These are phyloP conservation scores for Sebastes wilsoni DNA, from an alignment of 2,797 vertebrate genomes.

Conservation along the genomic window DNA sequence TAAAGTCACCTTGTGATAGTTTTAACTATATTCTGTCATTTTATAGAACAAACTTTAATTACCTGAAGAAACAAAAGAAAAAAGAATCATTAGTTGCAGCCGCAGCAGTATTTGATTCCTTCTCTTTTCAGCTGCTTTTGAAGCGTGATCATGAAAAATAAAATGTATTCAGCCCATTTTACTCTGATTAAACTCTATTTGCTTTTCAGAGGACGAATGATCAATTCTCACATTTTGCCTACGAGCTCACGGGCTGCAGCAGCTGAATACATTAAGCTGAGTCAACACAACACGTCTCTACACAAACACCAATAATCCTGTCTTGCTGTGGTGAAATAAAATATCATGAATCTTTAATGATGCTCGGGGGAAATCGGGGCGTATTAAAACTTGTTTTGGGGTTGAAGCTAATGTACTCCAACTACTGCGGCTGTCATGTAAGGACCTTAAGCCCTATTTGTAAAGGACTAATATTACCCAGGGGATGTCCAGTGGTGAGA, in stretches of 20 bases:
- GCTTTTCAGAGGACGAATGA: neutral
- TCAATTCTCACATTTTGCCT: conserved; percentile 8
- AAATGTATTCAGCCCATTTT: neutral
- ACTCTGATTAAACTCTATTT: neutral
- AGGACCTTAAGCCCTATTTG: neutral
- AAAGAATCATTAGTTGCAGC: neutral
- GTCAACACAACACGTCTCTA: neutral
- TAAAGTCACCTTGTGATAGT: neutral
- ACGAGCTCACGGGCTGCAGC: neutral
- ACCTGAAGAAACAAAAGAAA: neutral
- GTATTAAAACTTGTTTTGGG: neutral
- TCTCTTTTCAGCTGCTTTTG: neutral
- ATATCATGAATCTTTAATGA: conserved; percentile 3
- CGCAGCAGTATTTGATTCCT: neutral
- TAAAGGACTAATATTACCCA: neutral
- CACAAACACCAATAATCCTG: neutral
- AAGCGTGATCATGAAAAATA: neutral
- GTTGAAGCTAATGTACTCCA: neutral
- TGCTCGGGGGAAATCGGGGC: neutral
- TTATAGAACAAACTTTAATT: neutral
- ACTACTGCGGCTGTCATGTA: neutral
- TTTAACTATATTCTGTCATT: neutral
- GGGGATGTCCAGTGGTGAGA: neutral
- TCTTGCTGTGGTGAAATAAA: neutral
- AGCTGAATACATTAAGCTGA: conserved; percentile 10